These are phyloP conservation scores for Furnarius figulus DNA, from an alignment of 2,113 vertebrate genomes.

Conservation along the genomic window DNA sequence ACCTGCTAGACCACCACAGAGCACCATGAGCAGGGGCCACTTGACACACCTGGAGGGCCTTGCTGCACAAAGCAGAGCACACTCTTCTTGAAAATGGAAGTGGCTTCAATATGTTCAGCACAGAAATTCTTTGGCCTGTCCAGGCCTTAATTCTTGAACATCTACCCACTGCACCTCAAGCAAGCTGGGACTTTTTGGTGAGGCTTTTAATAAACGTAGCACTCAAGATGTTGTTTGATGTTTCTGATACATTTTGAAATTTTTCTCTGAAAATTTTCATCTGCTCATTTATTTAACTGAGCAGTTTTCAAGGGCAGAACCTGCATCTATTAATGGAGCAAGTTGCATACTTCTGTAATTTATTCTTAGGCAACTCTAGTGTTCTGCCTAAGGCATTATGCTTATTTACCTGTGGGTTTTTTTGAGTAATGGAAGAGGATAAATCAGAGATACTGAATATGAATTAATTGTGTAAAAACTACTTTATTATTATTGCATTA, in stretches of 20 bases:
- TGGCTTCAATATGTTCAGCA: background rate
- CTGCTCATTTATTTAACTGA: background rate
- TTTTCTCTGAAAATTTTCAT: background rate
- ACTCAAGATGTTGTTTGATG: background rate
- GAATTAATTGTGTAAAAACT: background rate
- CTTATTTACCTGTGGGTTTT: background rate
- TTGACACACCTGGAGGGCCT: rapidly evolving
- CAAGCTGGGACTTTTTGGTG: background rate
- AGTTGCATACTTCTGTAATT: background rate
- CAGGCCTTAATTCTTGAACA: background rate
- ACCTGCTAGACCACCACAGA: rapidly evolving
- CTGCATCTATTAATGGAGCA: background rate
- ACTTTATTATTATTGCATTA: background rate
- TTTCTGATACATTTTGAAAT: background rate
- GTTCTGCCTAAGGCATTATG: background rate
- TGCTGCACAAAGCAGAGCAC: background rate
- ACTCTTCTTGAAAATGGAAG: background rate
- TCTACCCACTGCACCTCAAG: background rate
- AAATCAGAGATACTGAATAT: background rate
- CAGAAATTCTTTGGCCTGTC: background rate
- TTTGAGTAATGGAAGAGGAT: background rate
- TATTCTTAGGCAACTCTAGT: background rate
- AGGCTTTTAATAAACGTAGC: background rate
- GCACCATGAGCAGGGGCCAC: too few species aligned
- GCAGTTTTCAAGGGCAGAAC: background rate